Conservation (phyloP, 2,797 vertebrate species). For the Malacoraja senta region DNA sequence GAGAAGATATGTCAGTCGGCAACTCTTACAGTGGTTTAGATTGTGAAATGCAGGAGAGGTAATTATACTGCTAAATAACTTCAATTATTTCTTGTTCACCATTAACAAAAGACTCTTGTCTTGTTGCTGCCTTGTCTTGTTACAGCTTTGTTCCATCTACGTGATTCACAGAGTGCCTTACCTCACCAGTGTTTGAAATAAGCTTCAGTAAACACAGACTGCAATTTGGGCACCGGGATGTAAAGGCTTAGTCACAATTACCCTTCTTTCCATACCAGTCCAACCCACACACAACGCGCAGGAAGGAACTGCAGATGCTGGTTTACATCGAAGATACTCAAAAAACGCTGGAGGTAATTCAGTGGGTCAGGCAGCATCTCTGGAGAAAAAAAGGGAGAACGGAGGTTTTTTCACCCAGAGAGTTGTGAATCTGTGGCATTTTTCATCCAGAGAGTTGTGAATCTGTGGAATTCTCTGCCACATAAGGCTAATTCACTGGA, state of each 20-base stretch:
- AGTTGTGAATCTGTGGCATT: no score
- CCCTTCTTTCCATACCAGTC: background rate
- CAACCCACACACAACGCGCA: background rate
- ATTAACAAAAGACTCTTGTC: background rate
- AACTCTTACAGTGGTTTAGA: background rate
- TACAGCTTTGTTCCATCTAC: background rate
- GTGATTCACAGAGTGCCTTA: background rate
- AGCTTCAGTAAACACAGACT: background rate
- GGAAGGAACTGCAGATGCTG: no score
- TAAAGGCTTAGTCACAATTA: background rate
- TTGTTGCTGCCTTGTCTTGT: background rate
- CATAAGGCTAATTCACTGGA: no score
- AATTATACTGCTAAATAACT: background rate
- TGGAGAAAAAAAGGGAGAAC: no score
- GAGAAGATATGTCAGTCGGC: background rate
- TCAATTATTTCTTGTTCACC: background rate
- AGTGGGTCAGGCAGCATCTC: no score
- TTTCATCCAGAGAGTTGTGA: no score
- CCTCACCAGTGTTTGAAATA: background rate
- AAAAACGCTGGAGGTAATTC: no score
- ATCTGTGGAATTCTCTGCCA: no score
- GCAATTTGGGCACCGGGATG: background rate
- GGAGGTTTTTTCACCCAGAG: no score
- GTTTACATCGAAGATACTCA: no score
- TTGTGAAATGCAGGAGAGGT: background rate